Evolutionary conservation across 2,888 invertebrate species (phyloP).

Genomic region (Lottia gigantea): DNA sequence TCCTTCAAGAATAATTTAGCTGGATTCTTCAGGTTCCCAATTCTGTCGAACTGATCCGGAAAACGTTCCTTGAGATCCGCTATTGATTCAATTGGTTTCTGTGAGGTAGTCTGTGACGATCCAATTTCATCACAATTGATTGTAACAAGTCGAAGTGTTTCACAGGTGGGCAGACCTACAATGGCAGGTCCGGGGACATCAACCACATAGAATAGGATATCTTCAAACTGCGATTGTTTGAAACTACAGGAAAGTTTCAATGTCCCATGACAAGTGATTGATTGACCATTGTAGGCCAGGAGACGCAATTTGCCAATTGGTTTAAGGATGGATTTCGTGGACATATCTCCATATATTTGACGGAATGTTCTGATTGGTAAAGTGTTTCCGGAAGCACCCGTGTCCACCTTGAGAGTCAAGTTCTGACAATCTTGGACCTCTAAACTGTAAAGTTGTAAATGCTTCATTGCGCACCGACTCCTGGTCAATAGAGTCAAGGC

Average conservation of each 20-base stretch:
- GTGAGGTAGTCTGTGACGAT: background rate
- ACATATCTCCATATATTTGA: slow-evolving; percentile 21
- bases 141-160: slow-evolving; percentile 19
- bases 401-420: slow-evolving; percentile 27
- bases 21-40: slow-evolving; percentile 15
- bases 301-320: background rate
- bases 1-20: slow-evolving; percentile 12
- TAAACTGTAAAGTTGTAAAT: slow-evolving; percentile 11
- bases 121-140: slow-evolving; percentile 16
- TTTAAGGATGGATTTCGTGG: background rate
- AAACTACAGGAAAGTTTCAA: too few relatives aligned
- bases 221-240: background rate
- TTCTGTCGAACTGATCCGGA: slow-evolving; percentile 22
- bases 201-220: slow-evolving; percentile 25
- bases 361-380: slow-evolving; percentile 22
- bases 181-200: slow-evolving; percentile 26
- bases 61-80: slow-evolving; percentile 12
- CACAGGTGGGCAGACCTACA: slow-evolving; percentile 26
- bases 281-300: too few relatives aligned
- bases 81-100: background rate
- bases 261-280: too few relatives aligned
- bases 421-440: background rate
- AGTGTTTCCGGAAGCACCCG: slow-evolving; percentile 27
- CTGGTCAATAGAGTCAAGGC: slow-evolving; percentile 12
- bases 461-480: slow-evolving; percentile 7